Conservation (phyloP, 23 tunicate species). For the Trididemnum clinides region DNA sequence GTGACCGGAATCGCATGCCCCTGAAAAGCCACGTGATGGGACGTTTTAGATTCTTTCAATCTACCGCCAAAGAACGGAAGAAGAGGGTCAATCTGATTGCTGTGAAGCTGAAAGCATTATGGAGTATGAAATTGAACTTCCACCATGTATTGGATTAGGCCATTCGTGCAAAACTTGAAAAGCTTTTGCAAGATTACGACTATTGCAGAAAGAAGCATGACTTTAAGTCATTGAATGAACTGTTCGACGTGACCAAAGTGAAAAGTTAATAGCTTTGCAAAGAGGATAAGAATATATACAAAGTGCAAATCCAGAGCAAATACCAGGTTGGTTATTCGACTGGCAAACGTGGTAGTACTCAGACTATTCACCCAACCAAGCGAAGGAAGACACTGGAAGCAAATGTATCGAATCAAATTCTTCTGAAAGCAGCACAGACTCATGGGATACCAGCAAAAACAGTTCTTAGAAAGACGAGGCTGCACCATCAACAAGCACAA, state of each 20-base stretch:
- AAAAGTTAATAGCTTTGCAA: neutral
- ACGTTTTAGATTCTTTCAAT: constrained; percentile 5
- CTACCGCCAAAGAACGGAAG: neutral
- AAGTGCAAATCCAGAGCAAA: constrained; percentile 11
- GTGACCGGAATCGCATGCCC: neutral
- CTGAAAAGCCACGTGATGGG: constrained; percentile 19
- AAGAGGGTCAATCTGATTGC: constrained; percentile 7
- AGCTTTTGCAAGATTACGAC: neutral
- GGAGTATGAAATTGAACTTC: constrained; percentile 1
- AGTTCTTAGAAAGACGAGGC: neutral
- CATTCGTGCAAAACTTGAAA: constrained; percentile 10
- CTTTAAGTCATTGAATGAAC: constrained; percentile 9
- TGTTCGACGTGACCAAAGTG: neutral
- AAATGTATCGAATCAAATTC: neutral
- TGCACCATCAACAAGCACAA: constrained; percentile 5
- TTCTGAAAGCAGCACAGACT: neutral
- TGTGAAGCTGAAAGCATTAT: constrained; percentile 8
- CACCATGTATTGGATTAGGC: neutral
- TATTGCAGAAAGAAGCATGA: constrained; percentile 18
- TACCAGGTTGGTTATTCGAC: constrained; percentile 1
- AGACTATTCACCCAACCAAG: constrained; percentile 1
- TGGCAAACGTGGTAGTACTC: constrained; percentile 4
- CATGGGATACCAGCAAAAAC: neutral
- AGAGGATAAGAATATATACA: neutral
- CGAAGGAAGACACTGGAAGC: constrained; percentile 11